A percentile compares a stretch with the other conserved stretches of the same genome.
Evolutionary conservation across 64 coral and sea anemone species (phyloP).

Genomic region (Montipora efflorescens): DNA sequence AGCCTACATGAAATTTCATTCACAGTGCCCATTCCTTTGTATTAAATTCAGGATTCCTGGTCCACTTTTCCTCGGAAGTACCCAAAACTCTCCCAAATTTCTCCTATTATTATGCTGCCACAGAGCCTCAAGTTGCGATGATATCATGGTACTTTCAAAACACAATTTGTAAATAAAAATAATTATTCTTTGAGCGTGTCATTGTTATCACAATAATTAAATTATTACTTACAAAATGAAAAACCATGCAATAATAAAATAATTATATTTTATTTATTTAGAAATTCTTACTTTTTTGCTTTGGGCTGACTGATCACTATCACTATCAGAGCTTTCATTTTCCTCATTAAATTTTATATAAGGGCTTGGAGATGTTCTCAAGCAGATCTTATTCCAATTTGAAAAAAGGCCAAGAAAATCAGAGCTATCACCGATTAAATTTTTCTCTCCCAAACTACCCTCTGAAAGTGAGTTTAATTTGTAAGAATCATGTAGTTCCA

Average conservation of each 20-base stretch:
- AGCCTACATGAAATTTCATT: no score
- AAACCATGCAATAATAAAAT: no score
- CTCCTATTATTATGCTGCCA: no score
- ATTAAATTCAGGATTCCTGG: no score
- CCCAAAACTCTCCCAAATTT: no score
- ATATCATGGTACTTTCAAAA: no score
- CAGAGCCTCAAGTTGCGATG: no score
- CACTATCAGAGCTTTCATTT: neutral
- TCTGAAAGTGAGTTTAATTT: neutral
- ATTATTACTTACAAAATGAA: no score
- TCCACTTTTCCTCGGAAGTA: no score
- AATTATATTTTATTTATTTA: neutral
- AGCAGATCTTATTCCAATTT: neutral
- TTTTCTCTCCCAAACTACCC: no score
- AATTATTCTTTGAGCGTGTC: neutral
- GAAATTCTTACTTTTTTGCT: neutral
- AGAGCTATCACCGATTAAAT: neutral
- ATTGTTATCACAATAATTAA: neutral
- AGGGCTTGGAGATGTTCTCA: neutral
- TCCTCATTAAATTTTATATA: neutral
- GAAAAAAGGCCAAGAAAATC: neutral
- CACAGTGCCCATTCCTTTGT: no score
- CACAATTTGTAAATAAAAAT: no score
- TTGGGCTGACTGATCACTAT: neutral
- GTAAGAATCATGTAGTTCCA: neutral